phyloP scores from a whole-genome alignment of 2,113 vertebrate species.

The Rafetus swinhoei region DNA sequence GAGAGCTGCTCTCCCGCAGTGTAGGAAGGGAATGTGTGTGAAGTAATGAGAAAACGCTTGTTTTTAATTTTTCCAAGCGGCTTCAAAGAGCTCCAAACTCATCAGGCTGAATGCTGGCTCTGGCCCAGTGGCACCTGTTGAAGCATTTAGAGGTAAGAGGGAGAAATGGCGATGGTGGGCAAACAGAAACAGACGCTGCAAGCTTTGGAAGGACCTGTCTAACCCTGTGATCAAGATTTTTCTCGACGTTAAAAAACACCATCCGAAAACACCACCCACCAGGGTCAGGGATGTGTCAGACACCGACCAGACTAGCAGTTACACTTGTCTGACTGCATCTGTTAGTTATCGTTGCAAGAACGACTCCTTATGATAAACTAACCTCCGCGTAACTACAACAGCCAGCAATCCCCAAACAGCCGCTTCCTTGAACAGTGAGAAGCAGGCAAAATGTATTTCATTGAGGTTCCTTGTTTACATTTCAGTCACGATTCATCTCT shows the following conservation, averaged over 20 bases:
- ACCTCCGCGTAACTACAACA: neutral
- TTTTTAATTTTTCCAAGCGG: constrained; percentile 82
- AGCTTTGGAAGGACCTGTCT: neutral
- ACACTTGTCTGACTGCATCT: neutral
- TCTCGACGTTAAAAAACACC: neutral
- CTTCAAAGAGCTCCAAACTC: constrained; percentile 85
- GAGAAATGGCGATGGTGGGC: neutral
- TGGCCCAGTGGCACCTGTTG: constrained; percentile 84
- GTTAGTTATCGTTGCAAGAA: neutral
- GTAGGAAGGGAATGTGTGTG: rapidly evolving
- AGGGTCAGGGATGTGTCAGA: neutral
- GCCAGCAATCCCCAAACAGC: neutral
- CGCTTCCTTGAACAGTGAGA: neutral
- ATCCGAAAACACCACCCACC: neutral
- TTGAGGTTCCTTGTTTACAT: neutral
- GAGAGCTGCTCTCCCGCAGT: neutral
- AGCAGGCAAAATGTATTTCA: neutral
- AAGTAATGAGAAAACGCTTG: neutral
- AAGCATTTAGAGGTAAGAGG: constrained; percentile 89
- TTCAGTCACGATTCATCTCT: constrained; percentile 8
- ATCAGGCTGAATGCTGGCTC: constrained; percentile 85
- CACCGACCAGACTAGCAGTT: neutral
- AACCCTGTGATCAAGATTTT: neutral
- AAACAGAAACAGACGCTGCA: neutral
- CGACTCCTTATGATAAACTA: neutral